A percentile compares a stretch with the other conserved stretches of the same genome.
Evolutionary conservation across 2,113 vertebrate species (phyloP).

Genomic region (Caranx ignobilis): DNA sequence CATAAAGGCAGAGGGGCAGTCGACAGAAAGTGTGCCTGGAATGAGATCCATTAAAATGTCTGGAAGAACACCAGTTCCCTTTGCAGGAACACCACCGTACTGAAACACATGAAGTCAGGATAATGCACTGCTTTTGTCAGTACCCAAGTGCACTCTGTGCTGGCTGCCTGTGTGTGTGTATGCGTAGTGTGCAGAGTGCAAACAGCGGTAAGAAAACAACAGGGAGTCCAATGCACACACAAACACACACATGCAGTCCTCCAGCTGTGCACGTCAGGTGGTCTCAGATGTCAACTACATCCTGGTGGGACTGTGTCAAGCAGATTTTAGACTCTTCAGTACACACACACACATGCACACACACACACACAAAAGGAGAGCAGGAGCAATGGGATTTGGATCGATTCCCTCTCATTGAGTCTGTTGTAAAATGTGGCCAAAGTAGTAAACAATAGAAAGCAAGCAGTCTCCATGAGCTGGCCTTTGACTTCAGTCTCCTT

Average conservation of each 20-base stretch:
- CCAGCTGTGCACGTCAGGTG: constrained; percentile 62
- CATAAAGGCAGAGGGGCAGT: constrained; percentile 33
- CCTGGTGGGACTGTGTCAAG: constrained; percentile 55
- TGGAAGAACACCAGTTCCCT: constrained; percentile 22
- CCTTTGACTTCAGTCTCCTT: constrained; percentile 59
- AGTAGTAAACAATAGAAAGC: constrained; percentile 62
- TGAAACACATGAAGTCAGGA: background rate
- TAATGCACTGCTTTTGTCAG: constrained; percentile 16
- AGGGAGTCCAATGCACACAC: constrained; percentile 23
- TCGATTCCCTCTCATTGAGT: constrained; percentile 57
- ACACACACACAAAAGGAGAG: constrained; percentile 15
- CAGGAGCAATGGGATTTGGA: constrained; percentile 63
- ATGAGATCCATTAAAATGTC: constrained; percentile 44
- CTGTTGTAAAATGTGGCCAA: constrained; percentile 60
- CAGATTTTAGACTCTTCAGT: constrained; percentile 42
- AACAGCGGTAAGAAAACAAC: constrained; percentile 35
- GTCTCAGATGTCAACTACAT: constrained; percentile 62
- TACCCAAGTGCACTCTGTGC: constrained; percentile 12
- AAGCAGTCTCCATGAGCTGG: constrained; percentile 40
- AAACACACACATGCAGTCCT: constrained; percentile 12
- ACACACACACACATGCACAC: constrained; percentile 12
- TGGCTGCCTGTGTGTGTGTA: constrained; percentile 19
- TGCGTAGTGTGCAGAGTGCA: constrained; percentile 9
- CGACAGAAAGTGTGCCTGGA: constrained; percentile 33
- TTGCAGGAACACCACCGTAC: constrained; percentile 6